These are phyloP conservation scores for Okamejei kenojei DNA, from an alignment of 2,797 vertebrate species.

Conservation along the genomic window DNA sequence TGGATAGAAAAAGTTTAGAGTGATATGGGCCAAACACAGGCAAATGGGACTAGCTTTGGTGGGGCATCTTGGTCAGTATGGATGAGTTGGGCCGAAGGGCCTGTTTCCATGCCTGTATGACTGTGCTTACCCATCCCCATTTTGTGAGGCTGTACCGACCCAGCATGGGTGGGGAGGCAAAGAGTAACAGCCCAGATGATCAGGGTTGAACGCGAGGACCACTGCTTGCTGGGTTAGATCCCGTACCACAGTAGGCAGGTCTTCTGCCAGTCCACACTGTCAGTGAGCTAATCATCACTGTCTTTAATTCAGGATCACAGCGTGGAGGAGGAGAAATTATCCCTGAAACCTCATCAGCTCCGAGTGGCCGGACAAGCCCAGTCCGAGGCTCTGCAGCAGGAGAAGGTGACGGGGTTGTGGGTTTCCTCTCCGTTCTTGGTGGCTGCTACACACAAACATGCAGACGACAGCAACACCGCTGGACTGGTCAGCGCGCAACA, in stretches of 20 bases:
- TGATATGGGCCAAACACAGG: no score
- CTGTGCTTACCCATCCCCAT: not conserved
- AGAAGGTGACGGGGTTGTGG: conserved; percentile 47
- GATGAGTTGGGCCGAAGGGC: no score
- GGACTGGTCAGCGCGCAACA: no score
- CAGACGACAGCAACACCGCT: no score
- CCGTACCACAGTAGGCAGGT: not conserved
- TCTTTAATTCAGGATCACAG: conserved; percentile 51
- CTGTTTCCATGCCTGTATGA: no score
- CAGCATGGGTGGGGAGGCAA: not conserved
- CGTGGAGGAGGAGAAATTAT: conserved; percentile 51
- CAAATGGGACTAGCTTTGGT: no score
- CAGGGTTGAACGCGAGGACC: not conserved
- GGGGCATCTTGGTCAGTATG: no score
- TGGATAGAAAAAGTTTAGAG: no score
- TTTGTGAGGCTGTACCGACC: no score
- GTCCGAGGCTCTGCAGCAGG: conserved; percentile 49
- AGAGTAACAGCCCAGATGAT: not conserved
- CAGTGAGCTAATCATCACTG: not conserved
- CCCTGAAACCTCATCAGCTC: conserved; percentile 50
- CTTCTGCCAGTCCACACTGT: not conserved
- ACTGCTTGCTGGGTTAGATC: not conserved
- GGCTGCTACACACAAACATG: not conserved
- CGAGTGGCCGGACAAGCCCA: conserved; percentile 50
- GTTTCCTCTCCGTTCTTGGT: not conserved